A percentile compares a stretch with the other conserved stretches of the same genome.
phyloP scores from a whole-genome alignment of 2,113 vertebrate genomes.

The Tyto alba region DNA sequence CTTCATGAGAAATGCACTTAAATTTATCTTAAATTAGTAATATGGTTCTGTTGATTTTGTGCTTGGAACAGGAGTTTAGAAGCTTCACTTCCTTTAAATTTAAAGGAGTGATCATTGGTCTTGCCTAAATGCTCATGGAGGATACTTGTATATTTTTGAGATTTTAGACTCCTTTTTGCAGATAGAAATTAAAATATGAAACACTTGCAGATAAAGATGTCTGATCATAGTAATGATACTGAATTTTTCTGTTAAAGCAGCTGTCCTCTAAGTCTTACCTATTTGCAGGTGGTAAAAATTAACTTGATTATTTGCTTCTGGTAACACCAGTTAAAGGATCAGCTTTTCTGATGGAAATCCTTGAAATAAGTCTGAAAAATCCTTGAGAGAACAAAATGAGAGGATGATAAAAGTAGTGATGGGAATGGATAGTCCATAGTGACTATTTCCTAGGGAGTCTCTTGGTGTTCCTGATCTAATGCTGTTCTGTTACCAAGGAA shows the following conservation, averaged over 20 bases:
- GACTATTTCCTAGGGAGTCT: neutral
- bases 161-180: neutral
- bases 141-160: neutral
- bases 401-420: neutral
- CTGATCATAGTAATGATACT: neutral
- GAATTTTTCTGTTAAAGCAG: neutral
- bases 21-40: too few relatives aligned
- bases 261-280: neutral
- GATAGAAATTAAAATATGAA: neutral
- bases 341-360: neutral
- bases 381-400: too few relatives aligned
- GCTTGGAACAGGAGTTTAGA: neutral
- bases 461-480: neutral
- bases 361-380: too few relatives aligned
- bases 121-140: neutral
- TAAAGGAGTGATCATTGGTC: neutral
- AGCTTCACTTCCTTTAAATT: neutral
- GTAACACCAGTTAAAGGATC: neutral
- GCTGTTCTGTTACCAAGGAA: neutral
- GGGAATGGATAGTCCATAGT: too few relatives aligned
- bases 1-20: neutral
- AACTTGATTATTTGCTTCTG: neutral
- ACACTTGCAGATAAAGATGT: neutral
- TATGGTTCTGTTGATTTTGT: neutral
- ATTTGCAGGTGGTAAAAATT: neutral